Conservation (phyloP, 1,140 invertebrate species). For the Ceratitis capitata region DNA sequence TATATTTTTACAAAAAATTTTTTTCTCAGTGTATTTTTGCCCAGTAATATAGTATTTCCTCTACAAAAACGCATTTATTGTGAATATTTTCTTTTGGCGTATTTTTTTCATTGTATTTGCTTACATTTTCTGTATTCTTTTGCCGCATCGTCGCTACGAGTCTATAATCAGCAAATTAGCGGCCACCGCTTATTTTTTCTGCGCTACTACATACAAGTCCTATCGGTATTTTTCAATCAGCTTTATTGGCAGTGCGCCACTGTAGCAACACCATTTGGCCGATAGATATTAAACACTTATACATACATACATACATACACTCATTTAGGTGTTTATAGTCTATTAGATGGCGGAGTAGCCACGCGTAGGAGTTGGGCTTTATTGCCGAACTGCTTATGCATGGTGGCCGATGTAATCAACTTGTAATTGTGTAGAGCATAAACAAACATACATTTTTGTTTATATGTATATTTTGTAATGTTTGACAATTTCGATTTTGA, state of each 20-base stretch:
- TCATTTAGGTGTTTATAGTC: no score
- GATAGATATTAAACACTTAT: slow-evolving; percentile 1
- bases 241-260: background rate
- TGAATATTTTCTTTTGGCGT: background rate
- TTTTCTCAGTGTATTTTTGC: background rate
- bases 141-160: background rate
- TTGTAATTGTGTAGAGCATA: no score
- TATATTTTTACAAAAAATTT: no score
- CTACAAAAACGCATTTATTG: background rate
- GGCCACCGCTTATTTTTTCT: slow-evolving; percentile 14
- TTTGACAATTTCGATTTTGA: background rate
- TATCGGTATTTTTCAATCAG: slow-evolving; percentile 13
- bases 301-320: no score
- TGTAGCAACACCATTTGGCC: slow-evolving; percentile 18
- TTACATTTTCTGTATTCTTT: background rate
- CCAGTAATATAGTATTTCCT: no score
- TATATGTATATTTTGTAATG: background rate
- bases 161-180: slow-evolving; percentile 33
- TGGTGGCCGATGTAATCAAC: background rate
- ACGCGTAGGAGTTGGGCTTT: background rate
- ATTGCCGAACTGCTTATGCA: background rate
- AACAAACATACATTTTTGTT: no score
- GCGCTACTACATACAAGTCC: no score
- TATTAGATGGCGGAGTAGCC: background rate
- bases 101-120: background rate